Conservation (phyloP, 2,113 vertebrate genomes). For the Nannobrachium achirus region DNA sequence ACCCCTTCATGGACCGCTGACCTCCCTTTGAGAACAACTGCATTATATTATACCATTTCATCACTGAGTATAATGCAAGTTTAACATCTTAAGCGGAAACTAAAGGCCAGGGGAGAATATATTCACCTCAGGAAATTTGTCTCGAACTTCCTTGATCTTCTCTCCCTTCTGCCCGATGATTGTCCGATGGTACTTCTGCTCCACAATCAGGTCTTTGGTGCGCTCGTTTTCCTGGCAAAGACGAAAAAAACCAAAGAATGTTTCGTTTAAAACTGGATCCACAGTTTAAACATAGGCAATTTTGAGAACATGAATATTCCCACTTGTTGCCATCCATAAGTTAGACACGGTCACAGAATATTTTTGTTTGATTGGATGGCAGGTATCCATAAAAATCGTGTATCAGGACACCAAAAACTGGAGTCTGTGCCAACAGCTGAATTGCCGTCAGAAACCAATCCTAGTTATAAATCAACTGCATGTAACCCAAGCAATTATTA, state of each 20-base stretch:
- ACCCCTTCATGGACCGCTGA: too few species aligned
- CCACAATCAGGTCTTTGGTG: conserved; percentile 85
- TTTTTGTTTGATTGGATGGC: too few species aligned
- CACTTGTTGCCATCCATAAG: too few species aligned
- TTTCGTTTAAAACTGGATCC: neutral
- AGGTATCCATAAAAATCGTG: too few species aligned
- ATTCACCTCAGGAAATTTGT: conserved; percentile 85
- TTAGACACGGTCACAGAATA: too few species aligned
- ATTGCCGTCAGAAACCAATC: too few species aligned
- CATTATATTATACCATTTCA: neutral
- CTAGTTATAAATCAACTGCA: too few species aligned
- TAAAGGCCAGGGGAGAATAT: too few species aligned
- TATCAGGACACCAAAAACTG: too few species aligned
- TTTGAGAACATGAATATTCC: neutral
- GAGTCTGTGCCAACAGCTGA: too few species aligned
- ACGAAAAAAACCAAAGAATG: neutral
- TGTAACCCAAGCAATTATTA: too few species aligned
- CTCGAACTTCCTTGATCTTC: conserved; percentile 86
- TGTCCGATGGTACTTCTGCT: conserved; percentile 84
- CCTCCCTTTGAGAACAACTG: too few species aligned
- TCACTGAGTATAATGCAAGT: neutral
- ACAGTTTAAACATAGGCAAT: neutral
- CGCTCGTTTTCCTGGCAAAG: conserved; percentile 81
- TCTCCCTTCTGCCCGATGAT: conserved; percentile 88
- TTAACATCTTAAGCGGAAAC: neutral